phyloP scores from a whole-genome alignment of 2,113 vertebrate species.

The Etia nguti region DNA sequence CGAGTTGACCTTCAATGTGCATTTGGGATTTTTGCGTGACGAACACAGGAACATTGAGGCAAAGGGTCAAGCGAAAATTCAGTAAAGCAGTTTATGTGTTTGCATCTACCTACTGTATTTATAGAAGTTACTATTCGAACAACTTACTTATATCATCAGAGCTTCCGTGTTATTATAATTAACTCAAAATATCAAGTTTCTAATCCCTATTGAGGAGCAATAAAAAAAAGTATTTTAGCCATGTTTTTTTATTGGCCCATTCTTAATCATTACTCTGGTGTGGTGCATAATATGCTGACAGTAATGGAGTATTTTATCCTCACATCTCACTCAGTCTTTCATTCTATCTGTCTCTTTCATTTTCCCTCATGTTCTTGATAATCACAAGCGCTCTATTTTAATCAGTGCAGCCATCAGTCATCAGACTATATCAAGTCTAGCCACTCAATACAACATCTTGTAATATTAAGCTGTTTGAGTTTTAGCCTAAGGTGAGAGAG shows the following conservation, averaged over 20 bases:
- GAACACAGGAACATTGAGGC: background rate
- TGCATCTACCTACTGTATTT: background rate
- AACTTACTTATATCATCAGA: background rate
- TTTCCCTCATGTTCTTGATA: slow-evolving; percentile 9
- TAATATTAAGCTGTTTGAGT: background rate
- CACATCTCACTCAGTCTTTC: background rate
- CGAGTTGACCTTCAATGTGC: slow-evolving; percentile 24
- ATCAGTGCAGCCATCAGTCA: slow-evolving; percentile 19
- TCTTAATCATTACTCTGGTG: background rate
- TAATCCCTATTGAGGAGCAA: background rate
- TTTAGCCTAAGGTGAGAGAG: background rate
- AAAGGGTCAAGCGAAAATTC: background rate
- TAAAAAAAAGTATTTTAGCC: background rate
- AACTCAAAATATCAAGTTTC: background rate
- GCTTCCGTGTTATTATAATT: background rate
- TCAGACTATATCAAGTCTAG: background rate
- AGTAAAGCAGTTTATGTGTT: background rate
- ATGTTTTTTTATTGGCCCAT: background rate
- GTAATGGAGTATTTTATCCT: background rate
- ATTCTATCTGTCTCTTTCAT: background rate
- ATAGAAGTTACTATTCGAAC: background rate
- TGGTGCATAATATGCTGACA: background rate
- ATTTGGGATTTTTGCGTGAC: background rate
- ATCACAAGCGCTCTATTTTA: slow-evolving; percentile 12
- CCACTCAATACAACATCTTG: background rate